Evolutionary conservation across 2,113 vertebrate genomes (phyloP).

Genomic region (Anoplopoma fimbria): DNA sequence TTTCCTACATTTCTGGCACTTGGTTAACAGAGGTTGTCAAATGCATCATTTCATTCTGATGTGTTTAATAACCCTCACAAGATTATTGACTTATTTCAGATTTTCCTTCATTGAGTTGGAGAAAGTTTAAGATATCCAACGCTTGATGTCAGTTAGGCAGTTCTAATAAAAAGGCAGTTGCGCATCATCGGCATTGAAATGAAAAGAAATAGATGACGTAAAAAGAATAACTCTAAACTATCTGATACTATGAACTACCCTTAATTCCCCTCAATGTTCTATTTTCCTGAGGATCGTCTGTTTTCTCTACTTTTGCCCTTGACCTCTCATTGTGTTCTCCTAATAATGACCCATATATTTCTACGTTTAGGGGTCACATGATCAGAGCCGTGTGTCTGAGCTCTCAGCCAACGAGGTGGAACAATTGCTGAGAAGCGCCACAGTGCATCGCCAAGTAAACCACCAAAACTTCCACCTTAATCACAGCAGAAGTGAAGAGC

Average conservation of each 20-base stretch:
- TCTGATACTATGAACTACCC: no score
- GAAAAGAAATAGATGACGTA: no score
- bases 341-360: background rate
- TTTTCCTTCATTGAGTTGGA: no score
- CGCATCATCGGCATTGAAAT: no score
- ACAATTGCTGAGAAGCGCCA: constrained; percentile 87
- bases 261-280: no score
- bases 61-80: background rate
- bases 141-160: no score
- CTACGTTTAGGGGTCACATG: constrained; percentile 37
- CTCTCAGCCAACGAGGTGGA: constrained; percentile 89
- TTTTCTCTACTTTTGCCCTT: background rate
- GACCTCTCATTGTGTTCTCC: background rate
- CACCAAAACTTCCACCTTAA: background rate
- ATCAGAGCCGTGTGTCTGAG: constrained; percentile 76
- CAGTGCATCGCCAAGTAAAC: constrained; percentile 68
- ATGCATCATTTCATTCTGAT: background rate
- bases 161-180: no score
- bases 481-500: background rate
- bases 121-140: background rate
- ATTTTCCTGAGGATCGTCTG: background rate
- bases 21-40: background rate
- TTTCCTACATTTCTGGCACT: background rate
- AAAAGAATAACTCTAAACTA: no score
- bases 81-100: background rate